A percentile compares a stretch with the other conserved stretches of the same genome.
Conservation (phyloP, 2,888 invertebrate genomes). For the Mimachlamys varia region DNA sequence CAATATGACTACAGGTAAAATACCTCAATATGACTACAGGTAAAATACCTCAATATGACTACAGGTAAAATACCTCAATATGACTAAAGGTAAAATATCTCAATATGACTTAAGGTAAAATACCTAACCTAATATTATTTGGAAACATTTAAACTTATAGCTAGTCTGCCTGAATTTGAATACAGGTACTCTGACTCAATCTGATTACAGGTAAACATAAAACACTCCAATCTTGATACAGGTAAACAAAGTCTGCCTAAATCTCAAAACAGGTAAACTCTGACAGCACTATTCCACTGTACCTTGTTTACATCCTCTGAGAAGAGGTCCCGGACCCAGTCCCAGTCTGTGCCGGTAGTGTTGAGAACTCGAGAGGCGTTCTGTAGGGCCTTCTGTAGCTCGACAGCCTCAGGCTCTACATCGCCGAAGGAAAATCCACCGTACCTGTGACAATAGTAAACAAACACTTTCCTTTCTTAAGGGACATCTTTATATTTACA, state of each 20-base stretch:
- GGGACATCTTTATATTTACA: neutral
- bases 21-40: no score
- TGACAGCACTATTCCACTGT: neutral
- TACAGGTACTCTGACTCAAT: no score
- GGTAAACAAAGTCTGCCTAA: neutral
- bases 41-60: no score
- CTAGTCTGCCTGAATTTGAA: no score
- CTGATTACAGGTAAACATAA: slow-evolving; percentile 59
- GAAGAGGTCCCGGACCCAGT: slow-evolving; percentile 10
- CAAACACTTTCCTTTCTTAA: no score
- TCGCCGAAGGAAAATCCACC: slow-evolving; percentile 82
- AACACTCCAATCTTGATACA: neutral
- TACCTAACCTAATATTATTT: no score
- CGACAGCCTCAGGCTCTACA: slow-evolving; percentile 59
- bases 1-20: no score
- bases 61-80: no score
- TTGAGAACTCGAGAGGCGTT: slow-evolving; percentile 28
- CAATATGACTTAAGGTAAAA: neutral
- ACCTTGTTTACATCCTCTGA: slow-evolving; percentile 63
- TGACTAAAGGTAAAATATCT: no score
- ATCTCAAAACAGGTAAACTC: no score
- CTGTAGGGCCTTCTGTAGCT: slow-evolving; percentile 41
- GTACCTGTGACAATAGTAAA: slow-evolving; percentile 75
- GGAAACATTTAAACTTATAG: no score
- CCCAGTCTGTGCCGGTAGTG: neutral